These are phyloP conservation scores for Akabosia matsudoensis DNA, from an alignment of 1,140 invertebrate species.

Conservation along the genomic window DNA sequence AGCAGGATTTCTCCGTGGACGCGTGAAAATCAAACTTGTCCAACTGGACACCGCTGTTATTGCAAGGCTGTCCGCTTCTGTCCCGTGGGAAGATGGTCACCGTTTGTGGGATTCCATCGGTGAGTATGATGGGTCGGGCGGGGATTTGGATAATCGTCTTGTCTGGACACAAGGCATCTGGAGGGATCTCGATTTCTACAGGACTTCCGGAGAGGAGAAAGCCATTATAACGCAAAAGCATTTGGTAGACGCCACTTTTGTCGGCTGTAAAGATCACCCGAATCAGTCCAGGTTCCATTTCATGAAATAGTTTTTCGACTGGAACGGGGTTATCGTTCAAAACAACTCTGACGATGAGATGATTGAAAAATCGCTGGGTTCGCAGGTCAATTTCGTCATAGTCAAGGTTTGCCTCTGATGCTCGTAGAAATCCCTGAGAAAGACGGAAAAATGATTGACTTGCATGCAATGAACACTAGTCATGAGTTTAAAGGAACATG, in stretches of 20 bases:
- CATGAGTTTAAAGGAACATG: no score
- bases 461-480: no score
- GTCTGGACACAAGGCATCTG: background rate
- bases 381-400: background rate
- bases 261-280: slow-evolving; percentile 13
- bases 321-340: background rate
- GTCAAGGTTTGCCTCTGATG: background rate
- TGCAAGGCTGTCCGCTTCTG: background rate
- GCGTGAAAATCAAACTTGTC: no score
- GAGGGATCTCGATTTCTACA: background rate
- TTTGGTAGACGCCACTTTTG: slow-evolving; percentile 5
- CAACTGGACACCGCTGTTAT: background rate
- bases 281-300: background rate
- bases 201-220: slow-evolving; percentile 27
- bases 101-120: background rate
- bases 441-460: no score
- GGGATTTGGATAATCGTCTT: background rate
- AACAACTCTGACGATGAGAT: background rate
- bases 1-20: slow-evolving; percentile 1
- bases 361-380: background rate
- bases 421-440: background rate
- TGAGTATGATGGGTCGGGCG: background rate
- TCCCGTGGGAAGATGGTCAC: background rate
- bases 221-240: slow-evolving; percentile 17
- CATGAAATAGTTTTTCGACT: background rate